Percentiles rank a stretch among this genome's conserved stretches.
These are phyloP conservation scores for Hydrophis major DNA, from an alignment of 2,797 vertebrate genomes.

Conservation along the genomic window DNA sequence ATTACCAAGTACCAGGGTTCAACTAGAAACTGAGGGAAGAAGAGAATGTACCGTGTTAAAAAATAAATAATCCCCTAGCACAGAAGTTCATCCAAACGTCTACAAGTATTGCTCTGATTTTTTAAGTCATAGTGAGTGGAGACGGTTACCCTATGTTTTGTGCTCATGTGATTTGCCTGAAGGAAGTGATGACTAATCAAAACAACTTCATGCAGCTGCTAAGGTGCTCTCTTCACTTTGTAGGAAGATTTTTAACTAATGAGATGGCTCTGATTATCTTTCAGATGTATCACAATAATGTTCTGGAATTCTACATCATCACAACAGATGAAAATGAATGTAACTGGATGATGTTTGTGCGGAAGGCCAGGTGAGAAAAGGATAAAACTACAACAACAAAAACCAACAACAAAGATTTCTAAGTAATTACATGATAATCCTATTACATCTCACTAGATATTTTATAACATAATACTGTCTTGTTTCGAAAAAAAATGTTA, in stretches of 20 bases:
- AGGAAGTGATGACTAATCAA: not conserved
- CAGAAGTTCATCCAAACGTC: not conserved
- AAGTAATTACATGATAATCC: not conserved
- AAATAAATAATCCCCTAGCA: not conserved
- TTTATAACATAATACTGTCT: not conserved
- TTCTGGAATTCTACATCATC: slow-evolving; percentile 89
- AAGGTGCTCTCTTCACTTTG: not conserved
- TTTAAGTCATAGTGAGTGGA: not conserved
- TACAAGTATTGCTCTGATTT: not conserved
- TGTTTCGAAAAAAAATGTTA: not conserved
- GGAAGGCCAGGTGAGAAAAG: slow-evolving; percentile 84
- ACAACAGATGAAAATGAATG: slow-evolving; percentile 94
- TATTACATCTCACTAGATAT: not conserved
- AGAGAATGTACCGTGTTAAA: not conserved
- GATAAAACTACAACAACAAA: not conserved
- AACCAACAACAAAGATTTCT: not conserved
- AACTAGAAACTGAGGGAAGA: not conserved
- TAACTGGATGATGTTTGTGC: slow-evolving; percentile 99
- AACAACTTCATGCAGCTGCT: not conserved
- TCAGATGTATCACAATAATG: slow-evolving; percentile 90
- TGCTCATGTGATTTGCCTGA: not conserved
- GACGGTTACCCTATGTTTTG: not conserved
- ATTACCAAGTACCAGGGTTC: not conserved
- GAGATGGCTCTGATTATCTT: not conserved
- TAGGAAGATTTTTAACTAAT: not conserved